Evolutionary conservation across 2,888 invertebrate genomes (phyloP), one percentile per base, ranked within the genome.

Genomic region (Steinernema hermaphroditum): DNA sequence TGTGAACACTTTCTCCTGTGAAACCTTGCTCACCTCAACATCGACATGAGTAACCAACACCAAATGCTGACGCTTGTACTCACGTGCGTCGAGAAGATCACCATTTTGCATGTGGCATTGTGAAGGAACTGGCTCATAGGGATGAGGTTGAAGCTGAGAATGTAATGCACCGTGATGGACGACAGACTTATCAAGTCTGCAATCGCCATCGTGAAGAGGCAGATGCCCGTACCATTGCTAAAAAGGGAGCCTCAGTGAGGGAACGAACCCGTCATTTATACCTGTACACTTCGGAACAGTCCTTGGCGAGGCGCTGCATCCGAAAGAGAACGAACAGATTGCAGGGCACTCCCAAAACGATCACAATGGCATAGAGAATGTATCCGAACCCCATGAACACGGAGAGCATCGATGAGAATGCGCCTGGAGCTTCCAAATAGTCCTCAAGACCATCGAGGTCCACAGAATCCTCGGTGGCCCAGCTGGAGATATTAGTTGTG

Each of bases 41-140:
- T 76, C 0, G 78, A 78, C 80, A 80, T 80, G 22, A 80, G 69
- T 0, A 80, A 74, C 80, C 80, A 80, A 34, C 72, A 70, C 80
- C 80, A 80, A 41, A 80, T 80, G 16, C 75, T 73, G 4, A 77
- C 71, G n/a, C 73, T 75, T 4, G 80, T 77, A 22, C 74, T 72
- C 22, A 78, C 78, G 68, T 75, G 77, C 72, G 76, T 76, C 9
- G 74, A 72, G 75, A 79, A 81, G 19, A 77, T 77, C 1, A 77
- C 74, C 16, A 75, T 43, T 75, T 79, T 79, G 74, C 79, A 79
- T 19, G 76, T 70, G 32, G 69, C 62, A 29, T 68, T 71, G 22
- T 72, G 75, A 22, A 72, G 24, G 0, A 50, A 16, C 2, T 69
- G 68, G n/a, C 68, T 68, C 19, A 76, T 32, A 12, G 73, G 62